Evolutionary conservation across 2,113 vertebrate genomes (phyloP).

Genomic region (Ranitomeya imitator): DNA sequence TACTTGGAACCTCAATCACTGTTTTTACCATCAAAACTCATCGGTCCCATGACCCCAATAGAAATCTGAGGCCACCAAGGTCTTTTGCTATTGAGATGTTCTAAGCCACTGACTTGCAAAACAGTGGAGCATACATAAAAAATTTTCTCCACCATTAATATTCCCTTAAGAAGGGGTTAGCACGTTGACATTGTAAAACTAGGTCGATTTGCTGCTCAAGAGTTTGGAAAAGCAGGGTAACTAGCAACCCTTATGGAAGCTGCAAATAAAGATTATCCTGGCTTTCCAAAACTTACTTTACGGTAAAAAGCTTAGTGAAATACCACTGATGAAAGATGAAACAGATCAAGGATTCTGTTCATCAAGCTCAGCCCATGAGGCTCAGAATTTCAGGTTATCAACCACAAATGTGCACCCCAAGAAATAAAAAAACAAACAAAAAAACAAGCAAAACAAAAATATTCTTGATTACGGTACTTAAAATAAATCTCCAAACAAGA

Average conservation of each 20-base stretch:
- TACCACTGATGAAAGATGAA: not conserved
- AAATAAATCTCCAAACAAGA: not conserved
- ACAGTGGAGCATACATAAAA: not conserved
- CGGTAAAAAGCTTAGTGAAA: not conserved
- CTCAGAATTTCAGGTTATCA: not conserved
- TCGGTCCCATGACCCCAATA: not conserved
- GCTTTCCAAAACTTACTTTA: not conserved
- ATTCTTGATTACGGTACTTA: not conserved
- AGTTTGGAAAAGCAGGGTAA: not conserved
- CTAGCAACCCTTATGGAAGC: not conserved
- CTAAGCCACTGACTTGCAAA: not conserved
- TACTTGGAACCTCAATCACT: conserved; percentile 26
- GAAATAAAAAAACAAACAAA: not conserved
- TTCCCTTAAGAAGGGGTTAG: too few relatives aligned
- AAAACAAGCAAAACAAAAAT: not conserved
- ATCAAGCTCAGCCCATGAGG: not conserved
- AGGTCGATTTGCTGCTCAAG: too few relatives aligned
- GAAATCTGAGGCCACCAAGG: not conserved
- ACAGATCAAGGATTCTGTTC: not conserved
- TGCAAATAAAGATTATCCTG: too few relatives aligned
- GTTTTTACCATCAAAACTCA: not conserved
- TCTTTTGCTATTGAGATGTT: not conserved
- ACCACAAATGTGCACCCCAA: not conserved
- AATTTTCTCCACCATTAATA: too few relatives aligned
- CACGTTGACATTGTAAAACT: too few relatives aligned